Percentiles rank a stretch among this genome's conserved stretches.
These are phyloP conservation scores for Phrynocephalus vlangalii DNA, from an alignment of 2,797 vertebrate species.

Conservation along the genomic window DNA sequence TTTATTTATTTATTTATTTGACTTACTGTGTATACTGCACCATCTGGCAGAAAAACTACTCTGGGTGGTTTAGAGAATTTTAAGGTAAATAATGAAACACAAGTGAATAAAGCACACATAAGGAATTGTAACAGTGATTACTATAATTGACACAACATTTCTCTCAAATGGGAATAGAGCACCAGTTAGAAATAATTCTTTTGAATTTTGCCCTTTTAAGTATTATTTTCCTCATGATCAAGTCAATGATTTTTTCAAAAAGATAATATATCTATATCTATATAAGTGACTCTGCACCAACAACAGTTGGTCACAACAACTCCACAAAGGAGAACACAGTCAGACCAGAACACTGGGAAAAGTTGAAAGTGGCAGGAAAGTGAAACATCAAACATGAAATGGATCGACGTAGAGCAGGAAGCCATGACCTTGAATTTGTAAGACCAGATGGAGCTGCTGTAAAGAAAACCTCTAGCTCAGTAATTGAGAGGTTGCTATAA, in stretches of 20 bases:
- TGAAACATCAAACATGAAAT: no score
- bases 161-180: not conserved
- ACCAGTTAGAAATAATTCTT: not conserved
- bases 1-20: no score
- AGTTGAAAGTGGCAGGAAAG: not conserved
- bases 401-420: no score
- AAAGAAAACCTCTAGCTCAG: no score
- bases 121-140: not conserved
- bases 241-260: not conserved
- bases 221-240: not conserved
- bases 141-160: not conserved
- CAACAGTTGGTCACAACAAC: not conserved
- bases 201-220: not conserved
- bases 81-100: no score
- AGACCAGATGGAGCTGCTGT: no score
- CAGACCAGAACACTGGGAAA: not conserved
- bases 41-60: no score
- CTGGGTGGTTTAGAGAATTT: no score
- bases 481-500: no score
- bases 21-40: no score
- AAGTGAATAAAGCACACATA: not conserved
- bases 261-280: accelerated
- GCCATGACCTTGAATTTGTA: no score
- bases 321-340: not conserved
- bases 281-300: not conserved